phyloP scores from a whole-genome alignment of 2,113 vertebrate genomes.

The Calidris pygmaea region DNA sequence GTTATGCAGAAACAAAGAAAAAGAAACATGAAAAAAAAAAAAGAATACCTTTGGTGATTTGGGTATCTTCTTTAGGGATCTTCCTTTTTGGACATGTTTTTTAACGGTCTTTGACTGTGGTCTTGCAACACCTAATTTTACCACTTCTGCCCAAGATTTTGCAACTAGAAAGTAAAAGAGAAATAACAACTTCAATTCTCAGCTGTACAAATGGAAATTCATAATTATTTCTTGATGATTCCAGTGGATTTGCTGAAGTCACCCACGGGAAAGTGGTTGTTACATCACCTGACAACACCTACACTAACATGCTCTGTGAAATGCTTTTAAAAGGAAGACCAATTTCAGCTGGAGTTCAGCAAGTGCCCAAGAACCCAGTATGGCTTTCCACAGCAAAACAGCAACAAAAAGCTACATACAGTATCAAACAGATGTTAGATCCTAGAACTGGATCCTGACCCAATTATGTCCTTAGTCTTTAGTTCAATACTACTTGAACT shows the following conservation, averaged over 20 bases:
- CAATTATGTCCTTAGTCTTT: neutral
- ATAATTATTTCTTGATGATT: neutral
- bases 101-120: conserved; percentile 51
- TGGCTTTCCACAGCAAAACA: neutral
- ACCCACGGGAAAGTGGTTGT: neutral
- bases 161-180: conserved; percentile 64
- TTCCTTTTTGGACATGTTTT: conserved; percentile 21
- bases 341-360: neutral
- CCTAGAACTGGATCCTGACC: neutral
- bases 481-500: neutral
- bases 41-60: conserved; percentile 64
- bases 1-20: neutral
- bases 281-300: neutral
- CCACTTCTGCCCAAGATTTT: conserved; percentile 83
- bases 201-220: neutral
- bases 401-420: neutral
- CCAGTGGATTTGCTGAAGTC: neutral
- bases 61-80: conserved; percentile 23
- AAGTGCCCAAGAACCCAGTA: neutral
- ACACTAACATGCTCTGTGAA: neutral
- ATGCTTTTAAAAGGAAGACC: rapidly evolving
- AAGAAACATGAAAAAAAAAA: neutral
- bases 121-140: conserved; percentile 81
- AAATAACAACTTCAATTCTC: neutral
- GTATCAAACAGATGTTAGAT: neutral